Base-by-base conservation (phyloP, 2,888 invertebrate species). In the Acronicta alni region DNA sequence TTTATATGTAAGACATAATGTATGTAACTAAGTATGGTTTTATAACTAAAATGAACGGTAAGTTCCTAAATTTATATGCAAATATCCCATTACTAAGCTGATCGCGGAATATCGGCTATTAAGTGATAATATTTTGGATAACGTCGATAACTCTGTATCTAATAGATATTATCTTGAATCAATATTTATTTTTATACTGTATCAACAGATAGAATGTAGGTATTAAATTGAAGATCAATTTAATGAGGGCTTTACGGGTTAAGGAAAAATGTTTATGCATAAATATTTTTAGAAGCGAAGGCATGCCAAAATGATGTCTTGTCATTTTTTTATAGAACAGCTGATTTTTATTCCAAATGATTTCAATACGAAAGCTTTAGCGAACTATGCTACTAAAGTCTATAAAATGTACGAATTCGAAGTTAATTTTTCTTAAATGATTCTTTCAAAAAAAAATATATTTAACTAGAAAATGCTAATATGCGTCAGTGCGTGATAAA, bases 11-110 rank as follows among this genome's bases (percentile, higher is more conserved):
- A 87, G 85, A 85, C 82, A 85, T 86, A 83, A 84, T 79, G 75
- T 81, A 80, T 81, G 80, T 83, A 80, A 74, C 82, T 80, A 82
- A 85, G 83, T 82, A 81, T 84, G 76, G 78, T 77, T 88, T 87
- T 86, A 87, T 85, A 83, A 85, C 83, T 75, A 85, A 86, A 86
- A 86, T 82, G 80, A 86, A 89, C 85, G 85, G 85, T 83, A 82
- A 77, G 75, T 81, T 81, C 63, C 60, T 69, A 65, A 69, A 75
- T 83, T 80, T 82, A 80, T 80, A 87, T 86, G 75, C 80, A 81
- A 87, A 89, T 88, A 68, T 80, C 63, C 58, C 67, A 74, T 81
- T 81, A 82, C 69, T 51, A 68, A 68, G 72, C 80, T 83, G 83
- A 82, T 79, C 64, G 67, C 66, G 58, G 70, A 75, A 72, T 75